A percentile compares a stretch with the other conserved stretches of the same genome.
Evolutionary conservation across 2,888 invertebrate species (phyloP).

Genomic region (Cheilosia pagana): DNA sequence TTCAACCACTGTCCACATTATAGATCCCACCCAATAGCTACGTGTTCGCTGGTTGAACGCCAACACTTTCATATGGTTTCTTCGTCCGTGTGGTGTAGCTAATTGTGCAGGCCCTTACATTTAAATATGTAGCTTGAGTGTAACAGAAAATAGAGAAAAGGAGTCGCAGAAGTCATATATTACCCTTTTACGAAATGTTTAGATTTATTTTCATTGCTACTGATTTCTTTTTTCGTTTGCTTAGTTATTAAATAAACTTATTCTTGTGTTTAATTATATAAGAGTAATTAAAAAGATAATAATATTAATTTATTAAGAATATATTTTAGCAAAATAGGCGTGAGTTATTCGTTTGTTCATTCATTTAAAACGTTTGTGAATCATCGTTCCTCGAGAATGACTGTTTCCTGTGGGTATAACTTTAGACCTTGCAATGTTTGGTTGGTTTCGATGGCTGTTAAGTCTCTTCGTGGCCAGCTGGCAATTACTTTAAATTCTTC

Average conservation of each 20-base stretch:
- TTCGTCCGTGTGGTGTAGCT: no score
- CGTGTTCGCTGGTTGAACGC: no score
- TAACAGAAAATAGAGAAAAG: neutral
- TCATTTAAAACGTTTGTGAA: slow-evolving; percentile 76
- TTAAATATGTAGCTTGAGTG: no score
- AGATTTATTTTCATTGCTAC: slow-evolving; percentile 66
- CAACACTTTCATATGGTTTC: no score
- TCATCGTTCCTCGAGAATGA: slow-evolving; percentile 97
- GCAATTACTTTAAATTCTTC: slow-evolving; percentile 95
- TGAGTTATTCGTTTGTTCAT: slow-evolving; percentile 65
- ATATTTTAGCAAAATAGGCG: slow-evolving; percentile 75
- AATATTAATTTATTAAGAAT: slow-evolving; percentile 74
- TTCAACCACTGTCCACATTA: no score
- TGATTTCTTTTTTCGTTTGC: slow-evolving; percentile 64
- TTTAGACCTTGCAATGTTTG: slow-evolving; percentile 92
- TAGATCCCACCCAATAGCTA: no score
- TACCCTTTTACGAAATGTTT: slow-evolving; percentile 63
- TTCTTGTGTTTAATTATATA: slow-evolving; percentile 66
- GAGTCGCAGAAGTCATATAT: slow-evolving; percentile 43
- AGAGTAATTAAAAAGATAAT: slow-evolving; percentile 73
- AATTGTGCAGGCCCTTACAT: no score
- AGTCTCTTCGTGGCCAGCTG: slow-evolving; percentile 97
- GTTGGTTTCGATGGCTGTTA: slow-evolving; percentile 90
- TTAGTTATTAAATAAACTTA: slow-evolving; percentile 70
- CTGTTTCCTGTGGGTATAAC: slow-evolving; percentile 96